phyloP scores from a whole-genome alignment of 2,888 invertebrate species.

The Dascillus cervinus region DNA sequence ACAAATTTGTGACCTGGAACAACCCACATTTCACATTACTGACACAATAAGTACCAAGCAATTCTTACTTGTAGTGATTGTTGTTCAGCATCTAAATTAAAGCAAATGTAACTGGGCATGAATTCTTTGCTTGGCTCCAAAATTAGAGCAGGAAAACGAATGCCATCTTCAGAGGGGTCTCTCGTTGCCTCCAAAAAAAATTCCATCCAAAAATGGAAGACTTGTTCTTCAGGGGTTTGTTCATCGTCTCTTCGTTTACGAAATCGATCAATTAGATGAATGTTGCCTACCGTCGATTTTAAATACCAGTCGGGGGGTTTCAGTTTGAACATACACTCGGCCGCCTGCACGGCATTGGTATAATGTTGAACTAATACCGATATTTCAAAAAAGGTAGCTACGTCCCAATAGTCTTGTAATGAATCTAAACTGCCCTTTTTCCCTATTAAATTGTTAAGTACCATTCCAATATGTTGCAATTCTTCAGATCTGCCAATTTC shows the following conservation, averaged over 20 bases:
- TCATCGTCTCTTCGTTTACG: conserved; percentile 73
- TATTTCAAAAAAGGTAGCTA: conserved; percentile 97
- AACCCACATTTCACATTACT: not conserved
- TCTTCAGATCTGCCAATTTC: conserved; percentile 89
- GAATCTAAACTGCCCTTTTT: conserved; percentile 93
- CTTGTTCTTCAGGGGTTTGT: conserved; percentile 71
- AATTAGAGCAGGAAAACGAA: conserved; percentile 85
- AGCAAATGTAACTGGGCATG: conserved; percentile 93
- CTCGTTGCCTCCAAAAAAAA: conserved; percentile 94
- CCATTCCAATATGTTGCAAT: conserved; percentile 87
- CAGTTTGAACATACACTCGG: conserved; percentile 86
- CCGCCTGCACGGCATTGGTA: conserved; percentile 92
- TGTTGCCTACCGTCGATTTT: conserved; percentile 95
- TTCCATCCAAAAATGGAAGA: conserved; percentile 96
- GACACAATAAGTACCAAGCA: not conserved
- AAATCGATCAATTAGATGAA: conserved; percentile 86
- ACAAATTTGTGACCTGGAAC: conserved; percentile 57
- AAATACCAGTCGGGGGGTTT: conserved; percentile 92
- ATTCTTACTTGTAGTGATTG: conserved; percentile 72
- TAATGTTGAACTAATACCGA: conserved; percentile 96
- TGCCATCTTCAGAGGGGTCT: conserved; percentile 67
- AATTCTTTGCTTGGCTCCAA: conserved; percentile 87
- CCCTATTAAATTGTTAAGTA: conserved; percentile 93
- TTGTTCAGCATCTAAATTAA: conserved; percentile 90
- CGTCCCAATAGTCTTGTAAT: conserved; percentile 97